Base-by-base conservation (phyloP, 2,113 vertebrate species). In the Silurus asotus region DNA sequence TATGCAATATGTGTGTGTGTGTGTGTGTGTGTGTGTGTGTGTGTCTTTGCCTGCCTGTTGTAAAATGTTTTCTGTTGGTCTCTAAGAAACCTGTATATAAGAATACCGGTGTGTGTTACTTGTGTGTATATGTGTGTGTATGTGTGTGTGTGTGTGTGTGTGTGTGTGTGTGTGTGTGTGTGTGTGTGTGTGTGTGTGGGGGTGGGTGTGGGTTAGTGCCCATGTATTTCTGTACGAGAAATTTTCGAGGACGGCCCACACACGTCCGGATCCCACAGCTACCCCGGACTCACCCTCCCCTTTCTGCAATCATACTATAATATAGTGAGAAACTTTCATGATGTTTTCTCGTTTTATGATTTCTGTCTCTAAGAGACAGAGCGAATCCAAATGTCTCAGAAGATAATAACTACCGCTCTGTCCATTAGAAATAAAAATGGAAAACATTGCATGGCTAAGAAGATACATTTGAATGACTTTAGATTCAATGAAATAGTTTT, bases 241-340 rank as follows among this genome's bases (percentile, higher is more conserved):
- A 79, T 86, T 90, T 90, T 92, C 81, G 92, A 94, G 93, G 93
- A 92, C 90, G 69, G 94, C 93, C 93, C 93, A 94, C 93, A 93
- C 91, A 88, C 83, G 81, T 28, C 28, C 14, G 64, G 89, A 89
- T 88, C 91, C 88, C 89, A 90, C 90, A 87, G 87, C 90, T 19
- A 84, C 89, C 90, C 92, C 91, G 92, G 90, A 90, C 93, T 93
- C 88, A 91, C 87, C 89, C 7, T 65, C 59, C 61, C 17, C 17
- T 76, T 37, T 62, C 58, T 19, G 7, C 15, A 77, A 58, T 77
- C 45, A 72, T 2, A 72, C 37, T 72, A 48, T 19, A 48, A 72
- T 48, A 37, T 19, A 48, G 69, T 72, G 55, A 76, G 20, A 14
- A 19, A 15, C 64, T 37, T 77, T 77, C 45, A 65, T n/a, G 0